A percentile compares a stretch with the other conserved stretches of the same genome.
Conservation (phyloP, 2,888 invertebrate genomes). For the Nymphalis c-album region DNA sequence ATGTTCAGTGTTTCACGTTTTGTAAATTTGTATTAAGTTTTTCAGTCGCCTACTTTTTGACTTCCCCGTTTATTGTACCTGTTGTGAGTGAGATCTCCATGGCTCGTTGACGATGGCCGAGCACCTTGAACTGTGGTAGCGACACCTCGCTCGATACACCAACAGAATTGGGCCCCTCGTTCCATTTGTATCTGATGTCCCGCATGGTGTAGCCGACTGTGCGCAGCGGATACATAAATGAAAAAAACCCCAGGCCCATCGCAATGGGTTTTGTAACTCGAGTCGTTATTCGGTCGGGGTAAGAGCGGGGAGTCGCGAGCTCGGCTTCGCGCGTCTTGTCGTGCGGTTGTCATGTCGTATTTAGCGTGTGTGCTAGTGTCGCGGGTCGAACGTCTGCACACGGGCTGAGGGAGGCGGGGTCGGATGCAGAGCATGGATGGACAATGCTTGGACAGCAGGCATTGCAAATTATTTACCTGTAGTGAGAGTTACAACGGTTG, state of each 20-base stretch:
- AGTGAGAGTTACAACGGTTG: conserved; percentile 95
- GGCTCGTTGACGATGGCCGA: conserved; percentile 96
- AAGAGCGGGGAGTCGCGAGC: conserved; percentile 68
- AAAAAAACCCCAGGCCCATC: conserved; percentile 79
- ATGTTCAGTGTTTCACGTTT: conserved; percentile 75
- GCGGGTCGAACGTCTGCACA: conserved; percentile 71
- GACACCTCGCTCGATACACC: conserved; percentile 97
- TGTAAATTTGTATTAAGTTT: conserved; percentile 44
- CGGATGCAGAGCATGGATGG: conserved; percentile 70
- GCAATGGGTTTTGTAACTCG: conserved; percentile 79
- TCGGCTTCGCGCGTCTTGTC: conserved; percentile 68
- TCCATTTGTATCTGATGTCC: conserved; percentile 98
- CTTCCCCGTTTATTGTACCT: conserved; percentile 85
- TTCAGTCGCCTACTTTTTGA: conserved; percentile 42
- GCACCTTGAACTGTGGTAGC: conserved; percentile 98
- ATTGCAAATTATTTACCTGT: conserved; percentile 88
- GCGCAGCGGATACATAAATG: conserved; percentile 78
- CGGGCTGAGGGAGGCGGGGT: conserved; percentile 78
- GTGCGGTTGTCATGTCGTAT: conserved; percentile 73
- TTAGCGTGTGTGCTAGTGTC: conserved; percentile 77
- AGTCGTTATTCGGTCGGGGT: conserved; percentile 74
- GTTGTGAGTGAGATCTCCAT: conserved; percentile 98
- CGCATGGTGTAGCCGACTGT: conserved; percentile 99
- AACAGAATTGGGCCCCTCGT: conserved; percentile 96
- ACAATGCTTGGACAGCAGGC: conserved; percentile 68